Evolutionary conservation across 2,113 vertebrate species (phyloP).

Genomic region (Hippoglossus stenolepis): DNA sequence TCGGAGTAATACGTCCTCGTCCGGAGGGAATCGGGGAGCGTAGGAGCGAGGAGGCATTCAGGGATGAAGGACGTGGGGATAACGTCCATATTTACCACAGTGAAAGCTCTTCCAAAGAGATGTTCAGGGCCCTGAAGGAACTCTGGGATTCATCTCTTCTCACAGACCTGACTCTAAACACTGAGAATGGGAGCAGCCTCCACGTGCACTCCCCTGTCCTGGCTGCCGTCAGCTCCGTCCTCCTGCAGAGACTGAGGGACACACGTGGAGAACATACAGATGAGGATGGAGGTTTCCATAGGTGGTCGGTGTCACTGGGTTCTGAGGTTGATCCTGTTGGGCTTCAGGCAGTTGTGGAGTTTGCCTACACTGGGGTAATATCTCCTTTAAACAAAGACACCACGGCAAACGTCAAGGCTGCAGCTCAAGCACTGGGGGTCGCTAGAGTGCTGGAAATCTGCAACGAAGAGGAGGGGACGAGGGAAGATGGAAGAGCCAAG

Average conservation of each 20-base stretch:
- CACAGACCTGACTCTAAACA: slow-evolving; percentile 78
- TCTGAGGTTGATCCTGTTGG: slow-evolving; percentile 60
- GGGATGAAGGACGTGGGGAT: background rate
- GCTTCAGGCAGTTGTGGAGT: slow-evolving; percentile 84
- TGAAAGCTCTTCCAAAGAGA: slow-evolving; percentile 57
- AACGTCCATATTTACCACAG: slow-evolving; percentile 15
- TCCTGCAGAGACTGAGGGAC: slow-evolving; percentile 56
- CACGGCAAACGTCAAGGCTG: slow-evolving; percentile 59
- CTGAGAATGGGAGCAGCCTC: slow-evolving; percentile 49
- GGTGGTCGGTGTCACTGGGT: slow-evolving; percentile 35
- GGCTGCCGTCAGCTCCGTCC: slow-evolving; percentile 82
- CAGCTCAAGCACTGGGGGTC: slow-evolving; percentile 79
- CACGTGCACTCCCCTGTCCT: slow-evolving; percentile 78
- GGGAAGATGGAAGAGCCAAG: background rate
- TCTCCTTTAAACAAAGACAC: slow-evolving; percentile 45
- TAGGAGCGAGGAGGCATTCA: background rate
- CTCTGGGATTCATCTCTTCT: slow-evolving; percentile 74
- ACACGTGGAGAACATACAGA: background rate
- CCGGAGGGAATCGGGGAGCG: too few relatives aligned
- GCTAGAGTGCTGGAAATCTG: slow-evolving; percentile 78
- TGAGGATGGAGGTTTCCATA: background rate
- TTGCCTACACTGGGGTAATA: slow-evolving; percentile 87
- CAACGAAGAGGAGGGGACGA: background rate
- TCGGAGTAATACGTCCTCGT: background rate
- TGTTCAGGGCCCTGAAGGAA: slow-evolving; percentile 73